Conservation (phyloP, 2,888 invertebrate species). For the Danaus chrysippus region DNA sequence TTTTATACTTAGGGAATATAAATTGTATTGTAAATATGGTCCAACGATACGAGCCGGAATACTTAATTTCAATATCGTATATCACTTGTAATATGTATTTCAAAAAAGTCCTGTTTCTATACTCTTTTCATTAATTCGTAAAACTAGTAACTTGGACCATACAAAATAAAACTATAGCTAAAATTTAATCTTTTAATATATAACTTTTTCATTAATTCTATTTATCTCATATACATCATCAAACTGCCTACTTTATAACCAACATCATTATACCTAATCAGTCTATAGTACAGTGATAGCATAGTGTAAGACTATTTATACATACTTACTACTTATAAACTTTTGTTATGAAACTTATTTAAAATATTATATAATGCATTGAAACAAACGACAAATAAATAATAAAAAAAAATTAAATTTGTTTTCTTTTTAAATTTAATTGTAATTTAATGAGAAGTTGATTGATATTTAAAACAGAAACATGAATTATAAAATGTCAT, state of each 20-base stretch:
- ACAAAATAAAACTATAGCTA: slow-evolving; percentile 47
- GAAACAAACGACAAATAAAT: slow-evolving; percentile 76
- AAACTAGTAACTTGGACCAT: slow-evolving; percentile 40
- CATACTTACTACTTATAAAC: slow-evolving; percentile 61
- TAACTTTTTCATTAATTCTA: slow-evolving; percentile 37
- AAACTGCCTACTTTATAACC: slow-evolving; percentile 54
- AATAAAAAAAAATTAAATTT: slow-evolving; percentile 47
- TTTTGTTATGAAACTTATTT: slow-evolving; percentile 78
- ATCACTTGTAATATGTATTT: too few species aligned
- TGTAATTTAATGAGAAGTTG: slow-evolving; percentile 25
- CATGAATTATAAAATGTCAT: slow-evolving; percentile 30
- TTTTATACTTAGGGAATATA: slow-evolving; percentile 74
- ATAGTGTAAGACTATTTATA: slow-evolving; percentile 76
- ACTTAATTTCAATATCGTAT: background rate
- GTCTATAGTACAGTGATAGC: slow-evolving; percentile 64
- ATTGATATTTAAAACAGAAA: background rate
- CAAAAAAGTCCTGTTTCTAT: background rate
- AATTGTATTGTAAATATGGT: slow-evolving; percentile 39
- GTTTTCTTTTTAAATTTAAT: slow-evolving; percentile 41
- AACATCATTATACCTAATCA: slow-evolving; percentile 54
- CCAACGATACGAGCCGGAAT: slow-evolving; percentile 35
- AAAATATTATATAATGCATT: slow-evolving; percentile 70
- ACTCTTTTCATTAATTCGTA: slow-evolving; percentile 1
- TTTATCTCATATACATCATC: slow-evolving; percentile 39
- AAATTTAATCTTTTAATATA: slow-evolving; percentile 49